Evolutionary conservation across 2,888 invertebrate genomes (phyloP).

Genomic region (Cryptus armator): DNA sequence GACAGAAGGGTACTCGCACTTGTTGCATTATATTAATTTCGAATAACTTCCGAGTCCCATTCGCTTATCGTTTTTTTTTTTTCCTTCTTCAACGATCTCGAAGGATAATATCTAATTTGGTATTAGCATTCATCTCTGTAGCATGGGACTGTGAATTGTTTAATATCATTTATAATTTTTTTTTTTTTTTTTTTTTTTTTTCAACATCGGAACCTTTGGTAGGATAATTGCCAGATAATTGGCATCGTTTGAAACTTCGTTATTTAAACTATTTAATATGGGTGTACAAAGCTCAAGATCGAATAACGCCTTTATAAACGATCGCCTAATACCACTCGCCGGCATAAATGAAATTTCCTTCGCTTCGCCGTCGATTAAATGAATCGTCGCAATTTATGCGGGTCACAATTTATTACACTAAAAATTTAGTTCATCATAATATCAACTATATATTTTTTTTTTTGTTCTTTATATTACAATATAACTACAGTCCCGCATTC

Average conservation of each 20-base stretch:
- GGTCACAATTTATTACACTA: conserved; percentile 53
- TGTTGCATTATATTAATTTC: conserved; percentile 35
- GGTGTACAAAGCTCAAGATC: conserved; percentile 64
- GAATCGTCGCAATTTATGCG: conserved; percentile 57
- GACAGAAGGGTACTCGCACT: conserved; percentile 16
- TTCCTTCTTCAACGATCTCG: conserved; percentile 14
- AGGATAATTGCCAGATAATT: conserved; percentile 56
- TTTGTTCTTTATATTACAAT: conserved; percentile 77
- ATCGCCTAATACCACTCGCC: conserved; percentile 46
- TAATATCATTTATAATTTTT: conserved; percentile 27
- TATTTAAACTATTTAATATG: conserved; percentile 60
- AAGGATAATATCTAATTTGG: conserved; percentile 27
- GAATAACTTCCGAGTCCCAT: conserved; percentile 9
- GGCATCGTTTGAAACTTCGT: conserved; percentile 63
- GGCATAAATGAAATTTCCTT: conserved; percentile 23
- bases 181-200: conserved; percentile 35
- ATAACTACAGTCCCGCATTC: conserved; percentile 73
- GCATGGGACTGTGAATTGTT: conserved; percentile 43
- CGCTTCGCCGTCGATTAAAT: conserved; percentile 38
- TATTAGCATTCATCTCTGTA: conserved; percentile 36
- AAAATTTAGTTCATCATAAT: conserved; percentile 67
- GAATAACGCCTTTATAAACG: conserved; percentile 64
- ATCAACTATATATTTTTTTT: conserved; percentile 70
- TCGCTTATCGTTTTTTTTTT: neutral
- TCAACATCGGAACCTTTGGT: conserved; percentile 62